Evolutionary conservation across 1,140 invertebrate species (phyloP).

Genomic region (Drosophila navojoa): DNA sequence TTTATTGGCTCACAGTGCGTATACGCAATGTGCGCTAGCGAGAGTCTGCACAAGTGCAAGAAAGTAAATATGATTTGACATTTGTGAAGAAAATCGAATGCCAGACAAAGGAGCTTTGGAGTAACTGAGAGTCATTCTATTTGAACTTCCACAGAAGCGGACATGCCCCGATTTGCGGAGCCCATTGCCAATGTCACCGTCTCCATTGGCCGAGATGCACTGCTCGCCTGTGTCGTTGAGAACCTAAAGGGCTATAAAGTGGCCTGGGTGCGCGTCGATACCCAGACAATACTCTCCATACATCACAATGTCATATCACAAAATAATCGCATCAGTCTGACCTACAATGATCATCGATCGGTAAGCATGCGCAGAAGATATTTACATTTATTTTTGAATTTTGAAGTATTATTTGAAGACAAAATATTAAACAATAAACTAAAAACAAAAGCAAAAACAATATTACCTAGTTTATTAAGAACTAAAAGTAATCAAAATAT

Average conservation of each 20-base stretch:
- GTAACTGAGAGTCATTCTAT: not conserved
- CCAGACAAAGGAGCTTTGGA: too few species aligned
- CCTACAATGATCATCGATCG: constrained; percentile 94
- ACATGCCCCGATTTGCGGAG: constrained; percentile 93
- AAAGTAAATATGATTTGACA: not conserved
- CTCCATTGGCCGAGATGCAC: constrained; percentile 93
- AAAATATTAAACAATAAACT: too few species aligned
- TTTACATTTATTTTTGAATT: too few species aligned
- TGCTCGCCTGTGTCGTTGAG: constrained; percentile 97
- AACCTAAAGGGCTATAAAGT: constrained; percentile 96
- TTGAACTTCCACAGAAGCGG: constrained; percentile 84
- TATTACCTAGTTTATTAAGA: too few species aligned
- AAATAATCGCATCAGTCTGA: constrained; percentile 92
- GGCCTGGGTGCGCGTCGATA: constrained; percentile 95
- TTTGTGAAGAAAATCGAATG: too few species aligned
- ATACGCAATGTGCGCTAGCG: constrained; percentile 20
- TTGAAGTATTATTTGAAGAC: too few species aligned
- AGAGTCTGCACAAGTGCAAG: not conserved
- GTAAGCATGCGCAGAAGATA: constrained; percentile 19
- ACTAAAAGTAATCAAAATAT: too few species aligned
- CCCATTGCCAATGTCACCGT: constrained; percentile 97
- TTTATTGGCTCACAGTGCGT: constrained; percentile 40
- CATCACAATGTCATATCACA: constrained; percentile 95
- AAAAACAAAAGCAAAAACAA: too few species aligned
- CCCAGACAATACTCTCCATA: constrained; percentile 95